Evolutionary conservation across 2,888 invertebrate genomes (phyloP).

Genomic region (Unio delphinus): DNA sequence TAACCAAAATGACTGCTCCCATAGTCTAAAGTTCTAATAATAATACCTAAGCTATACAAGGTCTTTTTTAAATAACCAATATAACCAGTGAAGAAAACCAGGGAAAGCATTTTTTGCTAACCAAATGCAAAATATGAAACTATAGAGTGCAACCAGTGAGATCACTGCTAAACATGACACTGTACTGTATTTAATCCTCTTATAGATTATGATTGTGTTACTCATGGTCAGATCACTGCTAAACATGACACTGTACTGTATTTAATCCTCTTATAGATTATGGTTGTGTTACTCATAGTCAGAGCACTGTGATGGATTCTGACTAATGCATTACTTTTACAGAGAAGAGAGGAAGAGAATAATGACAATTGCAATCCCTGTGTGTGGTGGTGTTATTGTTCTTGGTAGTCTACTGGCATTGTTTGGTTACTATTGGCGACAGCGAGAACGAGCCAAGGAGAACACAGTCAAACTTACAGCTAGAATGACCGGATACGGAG

Average conservation of each 20-base stretch:
- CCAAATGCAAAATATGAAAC: too few relatives aligned
- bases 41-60: too few relatives aligned
- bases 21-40: too few relatives aligned
- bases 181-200: not conserved
- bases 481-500: conserved; percentile 83
- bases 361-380: conserved; percentile 43
- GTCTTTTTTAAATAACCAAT: too few relatives aligned
- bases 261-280: not conserved
- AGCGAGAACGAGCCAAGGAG: conserved; percentile 88
- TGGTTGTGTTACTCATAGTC: not conserved
- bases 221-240: not conserved
- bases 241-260: too few relatives aligned
- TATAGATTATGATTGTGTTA: conserved; percentile 5
- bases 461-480: conserved; percentile 93
- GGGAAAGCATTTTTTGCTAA: too few relatives aligned
- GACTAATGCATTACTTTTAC: conserved; percentile 5
- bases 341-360: conserved; percentile 58
- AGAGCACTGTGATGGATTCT: not conserved
- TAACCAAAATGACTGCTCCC: too few relatives aligned
- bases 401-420: conserved; percentile 58
- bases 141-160: too few relatives aligned
- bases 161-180: not conserved
- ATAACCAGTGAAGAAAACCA: too few relatives aligned
- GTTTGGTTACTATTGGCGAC: conserved; percentile 78
- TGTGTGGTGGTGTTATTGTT: conserved; percentile 34